A percentile compares a stretch with the other conserved stretches of the same genome.
These are phyloP conservation scores for Aspidoscelis tigris DNA, from an alignment of 2,113 vertebrate genomes.

Conservation along the genomic window DNA sequence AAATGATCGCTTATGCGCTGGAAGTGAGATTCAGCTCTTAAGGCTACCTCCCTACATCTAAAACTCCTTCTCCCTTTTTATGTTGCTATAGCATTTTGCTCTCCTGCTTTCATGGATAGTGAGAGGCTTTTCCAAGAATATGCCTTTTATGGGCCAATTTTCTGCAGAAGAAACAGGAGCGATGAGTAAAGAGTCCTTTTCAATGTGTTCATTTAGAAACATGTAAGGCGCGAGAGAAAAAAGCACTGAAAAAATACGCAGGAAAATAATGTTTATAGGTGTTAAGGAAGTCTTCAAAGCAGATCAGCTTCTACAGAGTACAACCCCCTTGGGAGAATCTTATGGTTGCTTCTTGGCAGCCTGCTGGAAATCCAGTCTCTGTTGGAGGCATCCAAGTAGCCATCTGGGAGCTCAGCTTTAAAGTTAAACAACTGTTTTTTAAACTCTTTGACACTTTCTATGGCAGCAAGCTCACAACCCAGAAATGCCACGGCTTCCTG, in stretches of 20 bases:
- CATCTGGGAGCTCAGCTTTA: too few relatives aligned
- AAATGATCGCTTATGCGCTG: not conserved
- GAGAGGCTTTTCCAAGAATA: not conserved
- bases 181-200: not conserved
- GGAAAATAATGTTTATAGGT: not conserved
- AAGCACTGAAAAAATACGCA: not conserved
- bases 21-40: not conserved
- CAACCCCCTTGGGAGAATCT: not conserved
- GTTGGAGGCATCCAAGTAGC: too few relatives aligned
- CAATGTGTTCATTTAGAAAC: not conserved
- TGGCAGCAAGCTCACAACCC: too few relatives aligned
- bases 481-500: too few relatives aligned
- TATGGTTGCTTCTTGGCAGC: not conserved
- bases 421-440: too few relatives aligned
- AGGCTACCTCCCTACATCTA: not conserved
- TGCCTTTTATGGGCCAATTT: not conserved
- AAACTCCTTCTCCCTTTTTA: not conserved
- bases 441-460: too few relatives aligned
- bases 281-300: not conserved
- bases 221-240: not conserved
- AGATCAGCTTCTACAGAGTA: not conserved
- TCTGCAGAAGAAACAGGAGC: not conserved
- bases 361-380: not conserved
- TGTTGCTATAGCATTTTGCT: not conserved
- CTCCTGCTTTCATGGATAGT: not conserved